Percentiles rank a stretch among this genome's conserved stretches.
These are phyloP conservation scores for Parotocinclus haroldoi DNA, from an alignment of 2,797 vertebrate genomes.

Conservation along the genomic window DNA sequence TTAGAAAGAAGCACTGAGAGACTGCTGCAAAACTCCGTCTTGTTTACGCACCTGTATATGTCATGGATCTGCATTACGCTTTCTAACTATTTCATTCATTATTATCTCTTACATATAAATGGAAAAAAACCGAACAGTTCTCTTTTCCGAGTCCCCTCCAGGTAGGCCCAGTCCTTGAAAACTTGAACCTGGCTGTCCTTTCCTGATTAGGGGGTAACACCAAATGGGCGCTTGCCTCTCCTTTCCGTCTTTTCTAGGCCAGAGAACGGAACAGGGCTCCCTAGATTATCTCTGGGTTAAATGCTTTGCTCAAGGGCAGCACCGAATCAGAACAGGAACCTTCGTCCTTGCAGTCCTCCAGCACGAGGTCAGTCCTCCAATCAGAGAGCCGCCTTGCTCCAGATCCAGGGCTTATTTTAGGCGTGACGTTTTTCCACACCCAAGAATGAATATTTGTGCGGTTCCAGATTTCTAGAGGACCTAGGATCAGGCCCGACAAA, in stretches of 20 bases:
- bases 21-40: too few species aligned
- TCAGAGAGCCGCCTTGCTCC: neutral
- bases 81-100: too few species aligned
- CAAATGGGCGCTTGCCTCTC: neutral
- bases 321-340: neutral
- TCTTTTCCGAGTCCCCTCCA: too few species aligned
- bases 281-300: neutral
- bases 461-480: slow-evolving; percentile 5
- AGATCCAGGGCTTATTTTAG: neutral
- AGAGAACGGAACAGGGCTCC: neutral
- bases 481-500: slow-evolving; percentile 10
- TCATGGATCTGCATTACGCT: too few species aligned
- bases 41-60: too few species aligned
- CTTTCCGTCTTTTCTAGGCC: neutral
- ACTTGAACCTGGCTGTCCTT: neutral
- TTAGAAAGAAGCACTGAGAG: too few species aligned
- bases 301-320: neutral
- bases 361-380: neutral
- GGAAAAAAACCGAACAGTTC: too few species aligned
- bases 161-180: neutral
- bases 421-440: neutral
- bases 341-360: neutral
- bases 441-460: neutral
- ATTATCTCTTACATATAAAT: too few species aligned
- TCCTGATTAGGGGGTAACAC: neutral